Evolutionary conservation across 1,140 invertebrate species (phyloP).

Genomic region (Mizuhopecten yessoensis): DNA sequence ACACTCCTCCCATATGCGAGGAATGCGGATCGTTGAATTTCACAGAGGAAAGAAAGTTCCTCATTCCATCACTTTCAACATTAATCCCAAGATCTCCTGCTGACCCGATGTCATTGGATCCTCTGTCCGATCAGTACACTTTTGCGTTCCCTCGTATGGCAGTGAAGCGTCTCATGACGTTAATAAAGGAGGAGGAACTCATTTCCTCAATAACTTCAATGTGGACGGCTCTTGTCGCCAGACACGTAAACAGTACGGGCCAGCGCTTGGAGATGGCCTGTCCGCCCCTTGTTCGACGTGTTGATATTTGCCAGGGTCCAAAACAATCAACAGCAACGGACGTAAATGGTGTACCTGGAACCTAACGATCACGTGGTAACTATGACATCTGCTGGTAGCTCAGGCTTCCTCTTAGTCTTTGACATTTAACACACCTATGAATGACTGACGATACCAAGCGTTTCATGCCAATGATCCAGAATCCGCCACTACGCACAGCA

Average conservation of each 20-base stretch:
- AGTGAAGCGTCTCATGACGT: constrained; percentile 59
- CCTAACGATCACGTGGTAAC: no score
- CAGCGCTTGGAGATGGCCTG: constrained; percentile 57
- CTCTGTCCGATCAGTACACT: constrained; percentile 58
- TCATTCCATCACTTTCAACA: background rate
- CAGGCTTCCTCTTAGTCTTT: no score
- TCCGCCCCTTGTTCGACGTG: constrained; percentile 51
- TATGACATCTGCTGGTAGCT: no score
- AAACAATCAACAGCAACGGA: no score
- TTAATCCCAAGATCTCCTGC: constrained; percentile 40
- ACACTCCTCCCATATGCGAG: constrained; percentile 61
- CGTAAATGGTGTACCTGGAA: no score
- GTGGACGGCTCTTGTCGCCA: constrained; percentile 60
- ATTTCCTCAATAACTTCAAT: constrained; percentile 66
- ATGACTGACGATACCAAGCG: no score
- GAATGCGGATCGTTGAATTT: constrained; percentile 51
- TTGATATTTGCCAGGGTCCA: no score
- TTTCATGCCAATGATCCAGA: no score
- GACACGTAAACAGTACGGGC: constrained; percentile 66
- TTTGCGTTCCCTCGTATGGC: constrained; percentile 53
- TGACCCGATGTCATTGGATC: constrained; percentile 66
- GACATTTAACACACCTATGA: no score
- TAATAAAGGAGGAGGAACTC: constrained; percentile 67
- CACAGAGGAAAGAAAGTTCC: background rate
- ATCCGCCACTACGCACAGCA: background rate